Base-by-base conservation (phyloP, 2,113 vertebrate species). In the Amblyopsis rosae region DNA sequence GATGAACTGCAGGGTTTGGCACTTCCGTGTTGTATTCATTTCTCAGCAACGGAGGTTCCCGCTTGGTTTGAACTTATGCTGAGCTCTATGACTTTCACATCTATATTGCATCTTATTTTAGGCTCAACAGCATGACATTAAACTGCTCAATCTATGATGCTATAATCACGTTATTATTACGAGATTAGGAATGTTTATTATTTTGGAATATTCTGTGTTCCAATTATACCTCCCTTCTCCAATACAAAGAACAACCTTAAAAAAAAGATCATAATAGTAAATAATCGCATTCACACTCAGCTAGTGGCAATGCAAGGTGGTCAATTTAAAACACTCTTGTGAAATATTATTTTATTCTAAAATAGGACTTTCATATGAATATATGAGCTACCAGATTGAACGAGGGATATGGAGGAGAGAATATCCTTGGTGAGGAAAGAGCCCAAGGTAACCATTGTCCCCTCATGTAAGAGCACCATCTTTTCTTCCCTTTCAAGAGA, bases 401-500 rank as follows among this genome's bases (percentile, higher is more conserved):
- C 9, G 35, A 41, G 35, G 35, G 35, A 41, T 59, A 65, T 55
- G 65, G 69, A n/a, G 63, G 5, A 46, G 1, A 82, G 57, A 72
- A 56, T 54, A 80, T 79, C 79, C 85, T 84, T 80, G 79, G 71
- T 57, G 62, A 65, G 49, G 69, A 67, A 53, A 59, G 15, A 50
- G 78, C 67, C 72, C 69, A 75, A 74, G 82, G 83, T 77, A 68
- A 62, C 70, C 73, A 82, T 77, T 88, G 86, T 86, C 80, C 73
- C 72, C 65, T 74, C 72, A 76, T 74, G 70, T 79, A 80, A 82
- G 62, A 73, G 76, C 74, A 74, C 79, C 70, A 84, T 88, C 73
- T 81, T 82, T 78, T 68, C 69, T 69, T 82, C 70, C 68, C 62
- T 86, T 87, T 86, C 79, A 87, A 76, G 53, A 69, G 75, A 81